Percentiles rank a stretch among this genome's conserved stretches.
phyloP scores from a whole-genome alignment of 37 sponge, comb jelly and placozoan species.

The Tethya wilhelma region DNA sequence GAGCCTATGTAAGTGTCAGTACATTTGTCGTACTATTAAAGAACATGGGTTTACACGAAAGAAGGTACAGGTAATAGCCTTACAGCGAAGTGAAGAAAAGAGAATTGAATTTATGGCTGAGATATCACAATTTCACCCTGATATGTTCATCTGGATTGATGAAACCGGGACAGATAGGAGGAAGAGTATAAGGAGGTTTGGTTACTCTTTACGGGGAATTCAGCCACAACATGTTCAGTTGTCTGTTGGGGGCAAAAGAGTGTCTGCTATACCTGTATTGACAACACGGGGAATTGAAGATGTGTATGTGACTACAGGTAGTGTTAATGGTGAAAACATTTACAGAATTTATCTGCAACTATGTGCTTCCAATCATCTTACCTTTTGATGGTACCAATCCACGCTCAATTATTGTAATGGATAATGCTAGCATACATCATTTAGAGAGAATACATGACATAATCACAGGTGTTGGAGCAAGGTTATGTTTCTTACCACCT shows the following conservation, averaged over 20 bases:
- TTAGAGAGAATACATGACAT: not conserved
- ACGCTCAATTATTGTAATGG: not conserved
- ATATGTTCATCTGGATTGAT: slow-evolving; percentile 6
- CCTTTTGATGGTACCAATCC: slow-evolving; percentile 9
- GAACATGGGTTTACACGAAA: slow-evolving; percentile 3
- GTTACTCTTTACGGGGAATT: not conserved
- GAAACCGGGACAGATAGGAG: slow-evolving; percentile 8
- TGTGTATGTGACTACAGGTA: not conserved
- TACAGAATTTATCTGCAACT: not conserved
- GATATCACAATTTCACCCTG: not conserved
- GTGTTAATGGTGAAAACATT: slow-evolving; percentile 3
- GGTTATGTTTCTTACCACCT: not conserved
- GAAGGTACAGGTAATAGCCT: not conserved
- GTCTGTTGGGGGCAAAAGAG: slow-evolving; percentile 1
- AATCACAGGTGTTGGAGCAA: not conserved
- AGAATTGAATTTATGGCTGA: slow-evolving; percentile 3
- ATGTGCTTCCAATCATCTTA: not conserved
- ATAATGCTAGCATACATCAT: not conserved
- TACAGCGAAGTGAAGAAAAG: not conserved
- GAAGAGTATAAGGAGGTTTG: not conserved
- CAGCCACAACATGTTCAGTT: not conserved
- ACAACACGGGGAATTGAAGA: slow-evolving; percentile 8
- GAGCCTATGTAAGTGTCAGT: not conserved
- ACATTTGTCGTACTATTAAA: slow-evolving; percentile 4
- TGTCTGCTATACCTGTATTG: slow-evolving; percentile 13